A percentile compares a stretch with the other conserved stretches of the same genome.
Conservation (phyloP, 2,888 invertebrate genomes). For the Eupithecia dodoneata region DNA sequence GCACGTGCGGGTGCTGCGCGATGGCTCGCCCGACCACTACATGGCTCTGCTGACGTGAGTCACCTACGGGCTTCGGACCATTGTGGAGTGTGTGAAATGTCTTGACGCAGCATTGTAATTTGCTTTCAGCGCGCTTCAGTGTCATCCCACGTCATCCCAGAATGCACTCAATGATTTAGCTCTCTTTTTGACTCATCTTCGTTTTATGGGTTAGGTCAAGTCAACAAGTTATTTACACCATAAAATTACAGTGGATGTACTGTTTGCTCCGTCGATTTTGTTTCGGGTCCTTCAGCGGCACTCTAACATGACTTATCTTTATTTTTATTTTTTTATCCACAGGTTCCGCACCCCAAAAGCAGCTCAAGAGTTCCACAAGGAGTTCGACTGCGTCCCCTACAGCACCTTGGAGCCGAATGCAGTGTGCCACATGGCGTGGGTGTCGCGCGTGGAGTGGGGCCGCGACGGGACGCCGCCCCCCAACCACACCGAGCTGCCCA, state of each 20-base stretch:
- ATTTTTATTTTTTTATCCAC: neutral
- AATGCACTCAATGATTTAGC: neutral
- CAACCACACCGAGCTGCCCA: slow-evolving; percentile 96
- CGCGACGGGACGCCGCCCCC: slow-evolving; percentile 89
- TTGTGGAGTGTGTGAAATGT: neutral
- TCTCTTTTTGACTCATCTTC: neutral
- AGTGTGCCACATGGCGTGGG: slow-evolving; percentile 97
- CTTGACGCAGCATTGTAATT: neutral
- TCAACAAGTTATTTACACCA: neutral
- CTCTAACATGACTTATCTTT: neutral
- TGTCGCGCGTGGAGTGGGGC: slow-evolving; percentile 95
- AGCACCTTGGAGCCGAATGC: slow-evolving; percentile 96
- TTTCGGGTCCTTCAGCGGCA: neutral
- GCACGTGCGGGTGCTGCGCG: slow-evolving; percentile 95
- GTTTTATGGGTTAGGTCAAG: neutral
- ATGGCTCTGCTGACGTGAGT: slow-evolving; percentile 95
- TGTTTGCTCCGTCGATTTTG: neutral
- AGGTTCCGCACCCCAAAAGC: slow-evolving; percentile 89
- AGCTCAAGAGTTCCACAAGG: slow-evolving; percentile 95
- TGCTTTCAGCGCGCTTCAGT: neutral
- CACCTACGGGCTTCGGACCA: neutral
- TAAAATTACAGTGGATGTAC: neutral
- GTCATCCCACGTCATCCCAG: neutral
- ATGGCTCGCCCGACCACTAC: slow-evolving; percentile 97
- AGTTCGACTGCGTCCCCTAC: slow-evolving; percentile 96